Evolutionary conservation across 2,113 vertebrate genomes (phyloP).

Genomic region (Poeciliopsis occidentalis): DNA sequence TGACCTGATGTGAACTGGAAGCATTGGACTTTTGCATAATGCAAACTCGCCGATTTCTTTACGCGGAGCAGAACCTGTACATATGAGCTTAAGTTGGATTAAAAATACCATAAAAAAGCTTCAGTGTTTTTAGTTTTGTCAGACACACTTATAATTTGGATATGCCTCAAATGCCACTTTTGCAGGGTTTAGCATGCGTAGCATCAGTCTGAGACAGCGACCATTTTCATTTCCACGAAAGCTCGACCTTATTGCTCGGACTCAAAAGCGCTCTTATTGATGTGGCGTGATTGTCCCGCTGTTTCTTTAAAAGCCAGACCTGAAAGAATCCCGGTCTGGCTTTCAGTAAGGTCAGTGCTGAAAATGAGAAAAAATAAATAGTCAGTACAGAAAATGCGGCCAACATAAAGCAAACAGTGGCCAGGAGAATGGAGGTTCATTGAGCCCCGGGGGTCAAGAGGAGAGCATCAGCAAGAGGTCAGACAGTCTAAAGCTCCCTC

Average conservation of each 20-base stretch:
- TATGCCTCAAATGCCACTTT: background rate
- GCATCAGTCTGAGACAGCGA: conserved; percentile 19
- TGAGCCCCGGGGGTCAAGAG: conserved; percentile 20
- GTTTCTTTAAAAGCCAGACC: conserved; percentile 35
- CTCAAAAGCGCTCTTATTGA: conserved; percentile 1
- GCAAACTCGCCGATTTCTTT: too few relatives aligned
- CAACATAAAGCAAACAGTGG: conserved; percentile 29
- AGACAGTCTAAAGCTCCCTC: conserved; percentile 59
- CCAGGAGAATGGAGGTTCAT: conserved; percentile 14
- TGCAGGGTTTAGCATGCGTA: background rate
- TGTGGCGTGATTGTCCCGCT: too few relatives aligned
- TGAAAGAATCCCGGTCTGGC: conserved; percentile 60
- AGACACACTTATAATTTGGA: background rate
- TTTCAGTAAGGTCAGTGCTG: too few relatives aligned
- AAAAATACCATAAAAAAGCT: background rate
- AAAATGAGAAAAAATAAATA: too few relatives aligned
- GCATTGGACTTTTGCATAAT: too few relatives aligned
- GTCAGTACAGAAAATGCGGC: too few relatives aligned
- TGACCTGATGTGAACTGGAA: too few relatives aligned
- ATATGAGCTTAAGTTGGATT: background rate
- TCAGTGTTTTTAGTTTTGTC: background rate
- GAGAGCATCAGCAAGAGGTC: conserved; percentile 43
- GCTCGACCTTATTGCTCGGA: conserved; percentile 8
- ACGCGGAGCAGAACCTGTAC: background rate
- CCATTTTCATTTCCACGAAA: conserved; percentile 9